Percentiles rank a stretch among this genome's conserved stretches.
These are phyloP conservation scores for Eupithecia subfuscata DNA, from an alignment of 2,888 invertebrate genomes.

Conservation along the genomic window DNA sequence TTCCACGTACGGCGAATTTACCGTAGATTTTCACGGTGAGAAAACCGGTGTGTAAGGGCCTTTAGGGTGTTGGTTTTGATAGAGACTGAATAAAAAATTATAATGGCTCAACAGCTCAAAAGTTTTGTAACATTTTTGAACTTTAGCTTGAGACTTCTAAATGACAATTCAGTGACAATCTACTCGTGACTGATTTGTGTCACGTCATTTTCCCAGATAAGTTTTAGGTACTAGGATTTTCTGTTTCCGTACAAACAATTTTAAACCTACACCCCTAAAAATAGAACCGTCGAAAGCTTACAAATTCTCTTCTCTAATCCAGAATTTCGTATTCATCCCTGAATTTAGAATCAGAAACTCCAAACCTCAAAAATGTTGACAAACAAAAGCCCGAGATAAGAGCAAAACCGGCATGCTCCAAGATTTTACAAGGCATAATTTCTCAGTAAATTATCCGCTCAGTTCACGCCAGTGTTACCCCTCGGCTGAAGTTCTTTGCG, in stretches of 20 bases:
- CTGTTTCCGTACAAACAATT: background rate
- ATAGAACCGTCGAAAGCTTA: background rate
- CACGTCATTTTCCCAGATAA: background rate
- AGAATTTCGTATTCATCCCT: background rate
- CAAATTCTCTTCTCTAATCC: background rate
- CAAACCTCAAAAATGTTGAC: constrained; percentile 41
- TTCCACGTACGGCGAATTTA: too few species aligned
- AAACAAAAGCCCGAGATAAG: constrained; percentile 41
- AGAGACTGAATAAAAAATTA: background rate
- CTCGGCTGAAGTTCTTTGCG: constrained; percentile 73
- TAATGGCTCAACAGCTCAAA: background rate
- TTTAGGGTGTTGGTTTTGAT: background rate
- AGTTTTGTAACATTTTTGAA: background rate
- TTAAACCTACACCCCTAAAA: background rate
- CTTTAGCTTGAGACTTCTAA: background rate
- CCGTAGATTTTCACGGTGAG: too few species aligned
- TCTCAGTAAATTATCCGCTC: constrained; percentile 77
- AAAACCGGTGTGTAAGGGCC: too few species aligned
- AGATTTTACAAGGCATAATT: constrained; percentile 72
- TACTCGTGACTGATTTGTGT: background rate
- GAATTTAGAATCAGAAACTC: background rate
- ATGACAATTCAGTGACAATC: background rate
- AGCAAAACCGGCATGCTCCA: constrained; percentile 51
- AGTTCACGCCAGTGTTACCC: constrained; percentile 73
- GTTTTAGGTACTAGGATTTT: background rate